Evolutionary conservation across 2,113 vertebrate genomes (phyloP).

Genomic region (Carettochelys insculpta): DNA sequence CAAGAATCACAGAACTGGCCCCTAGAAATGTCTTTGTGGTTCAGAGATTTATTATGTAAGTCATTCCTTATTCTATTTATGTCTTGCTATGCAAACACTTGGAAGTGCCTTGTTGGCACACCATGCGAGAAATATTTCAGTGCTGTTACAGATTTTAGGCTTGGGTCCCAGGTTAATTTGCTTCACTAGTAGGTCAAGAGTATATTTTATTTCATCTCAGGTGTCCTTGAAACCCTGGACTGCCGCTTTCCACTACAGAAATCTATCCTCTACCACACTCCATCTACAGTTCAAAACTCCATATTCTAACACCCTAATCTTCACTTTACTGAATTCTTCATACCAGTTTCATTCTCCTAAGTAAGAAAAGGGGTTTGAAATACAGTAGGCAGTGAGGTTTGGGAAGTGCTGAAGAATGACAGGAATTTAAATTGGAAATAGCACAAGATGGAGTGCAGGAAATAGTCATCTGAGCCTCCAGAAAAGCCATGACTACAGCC

Average conservation of each 20-base stretch:
- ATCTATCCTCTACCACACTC: background rate
- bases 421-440: background rate
- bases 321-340: background rate
- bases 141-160: background rate
- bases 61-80: background rate
- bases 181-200: background rate
- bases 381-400: background rate
- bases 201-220: background rate
- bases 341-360: background rate
- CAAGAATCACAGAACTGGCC: background rate
- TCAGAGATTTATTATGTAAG: background rate
- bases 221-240: background rate
- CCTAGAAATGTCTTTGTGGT: background rate
- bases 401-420: background rate
- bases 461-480: background rate
- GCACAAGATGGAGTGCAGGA: background rate
- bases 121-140: background rate
- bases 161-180: background rate
- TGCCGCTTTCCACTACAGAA: background rate
- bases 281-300: background rate
- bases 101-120: too few species aligned
- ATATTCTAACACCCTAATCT: background rate
- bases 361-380: background rate
- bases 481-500: fast-evolving
- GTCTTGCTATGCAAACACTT: too few species aligned